These are phyloP conservation scores for Tromatobia lineatoria DNA, from an alignment of 2,888 invertebrate species.

Conservation along the genomic window DNA sequence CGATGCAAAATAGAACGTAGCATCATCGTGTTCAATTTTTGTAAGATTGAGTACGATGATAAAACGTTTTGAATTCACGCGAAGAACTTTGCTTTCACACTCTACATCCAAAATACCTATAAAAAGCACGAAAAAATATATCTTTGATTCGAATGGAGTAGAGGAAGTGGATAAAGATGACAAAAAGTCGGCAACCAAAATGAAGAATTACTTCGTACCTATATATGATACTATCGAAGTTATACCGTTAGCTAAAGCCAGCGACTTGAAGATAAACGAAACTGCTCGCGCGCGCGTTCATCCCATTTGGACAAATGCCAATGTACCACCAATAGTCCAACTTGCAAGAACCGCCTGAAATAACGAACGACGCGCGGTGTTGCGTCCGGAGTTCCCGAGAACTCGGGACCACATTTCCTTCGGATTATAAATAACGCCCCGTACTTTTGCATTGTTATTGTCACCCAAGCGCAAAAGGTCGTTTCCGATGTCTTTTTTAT, in stretches of 20 bases:
- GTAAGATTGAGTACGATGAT: too few relatives aligned
- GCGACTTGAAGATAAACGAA: conserved; percentile 37
- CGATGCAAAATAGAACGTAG: too few relatives aligned
- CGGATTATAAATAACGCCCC: conserved; percentile 67
- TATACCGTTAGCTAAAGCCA: background rate
- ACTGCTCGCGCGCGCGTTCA: conserved; percentile 68
- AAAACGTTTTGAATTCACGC: too few relatives aligned
- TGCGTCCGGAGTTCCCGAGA: conserved; percentile 39
- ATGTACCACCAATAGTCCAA: conserved; percentile 75
- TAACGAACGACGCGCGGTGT: conserved; percentile 71
- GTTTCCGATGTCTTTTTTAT: conserved; percentile 39
- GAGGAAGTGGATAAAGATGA: background rate
- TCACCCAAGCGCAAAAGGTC: conserved; percentile 40
- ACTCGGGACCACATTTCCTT: conserved; percentile 57
- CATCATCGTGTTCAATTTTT: too few relatives aligned
- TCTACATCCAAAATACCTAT: background rate
- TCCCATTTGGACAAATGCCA: conserved; percentile 81
- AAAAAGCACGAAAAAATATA: background rate
- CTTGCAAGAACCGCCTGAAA: conserved; percentile 78
- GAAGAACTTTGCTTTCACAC: background rate
- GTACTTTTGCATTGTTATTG: conserved; percentile 69
- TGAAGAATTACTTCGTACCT: background rate
- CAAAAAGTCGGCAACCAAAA: background rate
- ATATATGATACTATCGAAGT: conserved; percentile 38
- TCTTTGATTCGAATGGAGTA: background rate